Conservation (phyloP, 2,888 invertebrate genomes). For the Drosophila greeni region DNA sequence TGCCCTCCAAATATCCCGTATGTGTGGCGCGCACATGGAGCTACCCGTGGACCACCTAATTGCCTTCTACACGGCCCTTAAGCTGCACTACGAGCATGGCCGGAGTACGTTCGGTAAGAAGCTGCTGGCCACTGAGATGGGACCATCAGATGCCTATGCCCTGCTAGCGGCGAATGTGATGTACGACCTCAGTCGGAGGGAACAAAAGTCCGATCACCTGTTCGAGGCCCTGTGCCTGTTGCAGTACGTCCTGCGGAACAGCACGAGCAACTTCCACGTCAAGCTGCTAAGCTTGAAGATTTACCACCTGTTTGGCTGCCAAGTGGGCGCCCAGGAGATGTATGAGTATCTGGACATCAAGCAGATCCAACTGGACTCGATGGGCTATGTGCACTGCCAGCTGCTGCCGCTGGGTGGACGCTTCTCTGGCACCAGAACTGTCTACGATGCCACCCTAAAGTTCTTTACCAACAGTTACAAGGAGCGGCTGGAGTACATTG, state of each 20-base stretch:
- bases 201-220: slow-evolving; percentile 81
- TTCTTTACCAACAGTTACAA: slow-evolving; percentile 93
- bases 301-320: slow-evolving; percentile 88
- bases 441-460: slow-evolving; percentile 87
- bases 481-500: slow-evolving; percentile 94
- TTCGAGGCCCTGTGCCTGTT: slow-evolving; percentile 85
- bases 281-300: slow-evolving; percentile 90
- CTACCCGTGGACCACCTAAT: slow-evolving; percentile 81
- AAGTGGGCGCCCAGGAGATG: slow-evolving; percentile 85
- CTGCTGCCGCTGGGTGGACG: slow-evolving; percentile 87
- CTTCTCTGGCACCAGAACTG: slow-evolving; percentile 83
- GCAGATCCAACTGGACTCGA: slow-evolving; percentile 94
- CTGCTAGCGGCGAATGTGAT: slow-evolving; percentile 83
- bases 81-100: slow-evolving; percentile 84
- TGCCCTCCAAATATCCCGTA: slow-evolving; percentile 86
- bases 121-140: slow-evolving; percentile 84
- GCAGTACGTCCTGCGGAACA: slow-evolving; percentile 86
- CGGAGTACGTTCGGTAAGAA: slow-evolving; percentile 81
- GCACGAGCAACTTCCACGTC: slow-evolving; percentile 93
- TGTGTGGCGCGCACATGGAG: slow-evolving; percentile 84
- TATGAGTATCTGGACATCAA: slow-evolving; percentile 92
- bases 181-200: slow-evolving; percentile 80
- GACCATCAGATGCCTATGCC: slow-evolving; percentile 88
- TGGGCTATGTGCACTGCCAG: slow-evolving; percentile 91
- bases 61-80: slow-evolving; percentile 82